These are phyloP conservation scores for Cassiopea xamachana DNA, from an alignment of 30 jellyfish, hydroid and myxozoan species.

Conservation along the genomic window DNA sequence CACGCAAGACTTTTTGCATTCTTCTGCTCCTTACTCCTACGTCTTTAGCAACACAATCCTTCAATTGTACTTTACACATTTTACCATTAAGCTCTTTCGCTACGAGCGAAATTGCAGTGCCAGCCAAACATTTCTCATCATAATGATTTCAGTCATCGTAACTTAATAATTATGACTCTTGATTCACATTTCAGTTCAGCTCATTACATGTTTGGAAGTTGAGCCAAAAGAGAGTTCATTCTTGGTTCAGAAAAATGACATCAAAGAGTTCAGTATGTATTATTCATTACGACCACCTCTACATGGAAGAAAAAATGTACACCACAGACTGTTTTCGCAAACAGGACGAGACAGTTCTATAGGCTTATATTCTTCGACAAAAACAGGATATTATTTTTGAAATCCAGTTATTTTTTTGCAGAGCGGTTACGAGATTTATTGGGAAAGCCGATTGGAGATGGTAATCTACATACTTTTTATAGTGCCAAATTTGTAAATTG, in stretches of 20 bases:
- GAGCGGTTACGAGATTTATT: constrained; percentile 61
- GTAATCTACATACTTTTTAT: constrained; percentile 23
- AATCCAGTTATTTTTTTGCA: not conserved
- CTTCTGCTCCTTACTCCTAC: too few species aligned
- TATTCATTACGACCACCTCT: not conserved
- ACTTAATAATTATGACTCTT: not conserved
- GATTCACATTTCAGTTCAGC: not conserved
- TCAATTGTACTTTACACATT: too few species aligned
- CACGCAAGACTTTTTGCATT: too few species aligned
- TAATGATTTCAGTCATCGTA: not conserved
- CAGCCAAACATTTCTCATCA: too few species aligned
- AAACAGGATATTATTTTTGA: too few species aligned
- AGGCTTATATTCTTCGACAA: too few species aligned
- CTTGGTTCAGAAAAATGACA: constrained; percentile 50
- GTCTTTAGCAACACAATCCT: too few species aligned
- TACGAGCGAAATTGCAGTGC: too few species aligned
- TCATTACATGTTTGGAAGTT: constrained; percentile 14
- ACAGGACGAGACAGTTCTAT: too few species aligned
- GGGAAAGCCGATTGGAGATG: constrained; percentile 89
- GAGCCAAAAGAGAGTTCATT: constrained; percentile 61
- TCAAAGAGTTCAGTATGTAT: constrained; percentile 48
- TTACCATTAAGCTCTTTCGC: too few species aligned
- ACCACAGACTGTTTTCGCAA: too few species aligned
- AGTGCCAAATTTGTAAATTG: not conserved
- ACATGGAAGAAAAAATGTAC: not conserved